phyloP scores from a whole-genome alignment of 2,888 invertebrate species.

The Bhutanitis thaidina region DNA sequence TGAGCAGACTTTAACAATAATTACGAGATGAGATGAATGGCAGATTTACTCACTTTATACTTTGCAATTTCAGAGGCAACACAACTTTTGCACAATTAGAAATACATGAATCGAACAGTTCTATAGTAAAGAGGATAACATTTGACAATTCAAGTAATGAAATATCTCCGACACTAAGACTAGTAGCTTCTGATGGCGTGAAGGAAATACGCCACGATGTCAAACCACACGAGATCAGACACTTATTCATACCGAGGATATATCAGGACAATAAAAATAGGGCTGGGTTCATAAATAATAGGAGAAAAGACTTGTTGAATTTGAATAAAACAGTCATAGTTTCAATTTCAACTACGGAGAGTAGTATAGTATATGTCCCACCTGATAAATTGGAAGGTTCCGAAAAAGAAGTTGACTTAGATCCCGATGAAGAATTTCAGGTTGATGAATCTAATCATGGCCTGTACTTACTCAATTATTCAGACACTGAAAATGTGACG shows the following conservation, averaged over 20 bases:
- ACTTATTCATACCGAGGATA: constrained; percentile 62
- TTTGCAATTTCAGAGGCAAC: constrained; percentile 59
- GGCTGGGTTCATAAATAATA: constrained; percentile 63
- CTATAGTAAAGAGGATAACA: constrained; percentile 61
- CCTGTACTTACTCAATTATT: constrained; percentile 71
- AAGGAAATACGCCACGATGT: constrained; percentile 62
- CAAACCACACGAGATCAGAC: constrained; percentile 68
- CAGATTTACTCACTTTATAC: no score
- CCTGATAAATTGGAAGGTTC: constrained; percentile 68
- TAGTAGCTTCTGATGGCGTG: constrained; percentile 59
- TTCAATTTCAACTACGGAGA: constrained; percentile 53
- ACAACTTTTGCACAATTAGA: constrained; percentile 71
- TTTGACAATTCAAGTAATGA: constrained; percentile 65
- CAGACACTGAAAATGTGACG: constrained; percentile 66
- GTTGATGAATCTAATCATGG: constrained; percentile 78
- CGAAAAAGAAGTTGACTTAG: constrained; percentile 68
- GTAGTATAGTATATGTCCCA: constrained; percentile 63
- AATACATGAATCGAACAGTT: constrained; percentile 60
- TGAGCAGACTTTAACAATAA: no score
- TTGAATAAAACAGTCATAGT: constrained; percentile 40
- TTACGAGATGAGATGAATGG: no score
- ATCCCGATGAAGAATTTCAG: constrained; percentile 76
- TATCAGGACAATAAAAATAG: constrained; percentile 63
- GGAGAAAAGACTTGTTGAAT: constrained; percentile 49
- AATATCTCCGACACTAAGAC: constrained; percentile 47